Base-by-base conservation (phyloP, 2,113 vertebrate species). In the Tenrec ecaudatus region DNA sequence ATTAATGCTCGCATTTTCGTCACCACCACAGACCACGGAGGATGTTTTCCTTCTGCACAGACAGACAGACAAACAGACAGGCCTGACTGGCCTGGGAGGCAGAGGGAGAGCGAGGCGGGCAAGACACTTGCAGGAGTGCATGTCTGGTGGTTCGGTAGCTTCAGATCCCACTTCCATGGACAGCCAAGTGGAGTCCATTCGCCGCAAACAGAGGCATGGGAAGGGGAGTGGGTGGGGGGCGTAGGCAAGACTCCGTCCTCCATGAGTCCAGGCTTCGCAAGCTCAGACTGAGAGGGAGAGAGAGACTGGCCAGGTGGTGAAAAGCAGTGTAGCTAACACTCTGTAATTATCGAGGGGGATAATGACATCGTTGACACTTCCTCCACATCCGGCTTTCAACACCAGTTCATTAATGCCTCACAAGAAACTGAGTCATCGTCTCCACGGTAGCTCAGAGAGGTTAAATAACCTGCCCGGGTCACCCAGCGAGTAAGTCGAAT, bases 311-410 rank as follows among this genome's bases (percentile, higher is more conserved):
- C 29, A 15, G 43, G 53, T n/a, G 68, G 68, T 82, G 77, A 25
- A 77, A 75, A 31, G 31, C 76, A 7, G 76, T 2, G 47, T 33
- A 68, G 29, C 79, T 43, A 73, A 82, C 82, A 77, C 47, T 40
- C 76, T 47, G 40, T 78, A 69, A 40, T 69, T 40, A 75, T 80
- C 90, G 73, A 78, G 58, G 69, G 43, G 25, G 36, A 79, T 64
- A 31, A 75, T 69, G 47, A 81, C 31, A 47, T 31, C 58, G 62
- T 53, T n/a, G 43, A 82, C 33, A 19, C 64, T 62, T n/a, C 25
- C 31, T 77, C 53, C 11, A 17, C 58, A 53, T 8, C 25, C 77
- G 68, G 31, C 53, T 93, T 47, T 82, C 75, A 82, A 62, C 60
- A 14, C 2, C 15, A 25, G 68, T 33, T 83, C 79, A 12, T 94